A percentile compares a stretch with the other conserved stretches of the same genome.
Conservation (phyloP, 2,888 invertebrate species). For the Caenorhabditis afra region DNA sequence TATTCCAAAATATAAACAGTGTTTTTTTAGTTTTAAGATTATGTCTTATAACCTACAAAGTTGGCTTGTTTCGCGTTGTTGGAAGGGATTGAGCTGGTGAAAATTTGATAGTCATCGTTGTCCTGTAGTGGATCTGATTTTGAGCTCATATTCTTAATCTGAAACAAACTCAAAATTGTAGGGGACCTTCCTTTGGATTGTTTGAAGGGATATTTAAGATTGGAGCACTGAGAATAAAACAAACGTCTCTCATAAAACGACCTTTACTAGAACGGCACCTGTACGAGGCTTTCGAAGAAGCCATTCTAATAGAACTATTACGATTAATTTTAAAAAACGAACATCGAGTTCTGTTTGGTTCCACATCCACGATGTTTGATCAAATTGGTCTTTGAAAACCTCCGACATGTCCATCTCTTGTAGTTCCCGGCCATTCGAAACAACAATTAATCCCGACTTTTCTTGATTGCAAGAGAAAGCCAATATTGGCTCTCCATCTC, state of each 20-base stretch:
- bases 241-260: no score
- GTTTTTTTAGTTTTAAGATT: no score
- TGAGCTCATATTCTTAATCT: slow-evolving; percentile 56
- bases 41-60: slow-evolving; percentile 62
- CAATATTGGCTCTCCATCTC: slow-evolving; percentile 97
- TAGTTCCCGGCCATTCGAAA: slow-evolving; percentile 95
- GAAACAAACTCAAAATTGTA: background rate
- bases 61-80: slow-evolving; percentile 50
- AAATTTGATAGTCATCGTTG: slow-evolving; percentile 80
- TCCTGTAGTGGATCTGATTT: slow-evolving; percentile 70
- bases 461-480: slow-evolving; percentile 88
- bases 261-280: no score
- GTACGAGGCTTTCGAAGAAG: no score
- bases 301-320: no score
- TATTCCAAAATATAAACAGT: no score
- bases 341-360: slow-evolving; percentile 98
- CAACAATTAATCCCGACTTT: slow-evolving; percentile 87
- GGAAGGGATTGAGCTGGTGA: slow-evolving; percentile 51
- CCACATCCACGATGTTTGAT: slow-evolving; percentile 88
- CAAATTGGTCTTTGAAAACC: slow-evolving; percentile 88
- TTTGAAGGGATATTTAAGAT: no score
- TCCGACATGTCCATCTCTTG: slow-evolving; percentile 97
- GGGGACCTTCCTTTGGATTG: no score
- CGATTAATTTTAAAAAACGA: slow-evolving; percentile 68
- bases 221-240: no score